Base-by-base conservation (phyloP, 1,140 invertebrate species). In the Stenopsyche tienmushanensis region DNA sequence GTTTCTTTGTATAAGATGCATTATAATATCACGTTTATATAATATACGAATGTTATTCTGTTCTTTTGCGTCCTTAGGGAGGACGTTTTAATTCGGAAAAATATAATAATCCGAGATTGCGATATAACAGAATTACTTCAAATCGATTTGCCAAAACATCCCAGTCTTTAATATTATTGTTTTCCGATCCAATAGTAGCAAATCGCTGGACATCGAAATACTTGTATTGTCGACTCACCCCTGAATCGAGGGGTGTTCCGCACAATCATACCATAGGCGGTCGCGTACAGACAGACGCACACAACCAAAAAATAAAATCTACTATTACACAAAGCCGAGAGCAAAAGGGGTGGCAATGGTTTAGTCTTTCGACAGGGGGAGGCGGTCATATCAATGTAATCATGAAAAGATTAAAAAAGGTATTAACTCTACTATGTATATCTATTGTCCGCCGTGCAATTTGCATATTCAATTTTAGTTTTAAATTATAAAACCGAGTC, bases 341-440 rank as follows among this genome's bases (percentile, higher is more conserved):
- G 24, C 47, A 20, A 13, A 21, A 21, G 47, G 21, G 21, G 21
- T 2, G 3, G 47, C 7, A 34, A n/a, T n/a, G n/a, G n/a, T n/a
- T n/a, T 34, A 34, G 13, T 34, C 29, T 34, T 15, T 15, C 34
- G 20, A 24, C 17, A 9, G 17, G 15, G 26, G 20, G 21, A 21
- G 54, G 39, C 21, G 54, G 34, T 15, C 34, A 41, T 23, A 57
- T 42, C 34, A 57, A 42, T 17, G 39, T 26, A 53, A 53, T 42
- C 26, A 24, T 34, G 34, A 21, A 17, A 1, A 23, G 54, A 57
- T 57, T 57, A 57, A 57, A 57, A 57, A 26, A 24, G 18, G 54
- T 42, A 34, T 34, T 7, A 34, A 34, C 13, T 34, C 29, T 13
- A 13, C 29, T 5, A 34, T 34, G n/a, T n/a, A n/a, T n/a, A n/a